A percentile compares a stretch with the other conserved stretches of the same genome.
These are phyloP conservation scores for Catharus bicknelli DNA, from an alignment of 2,113 vertebrate genomes.

Conservation along the genomic window DNA sequence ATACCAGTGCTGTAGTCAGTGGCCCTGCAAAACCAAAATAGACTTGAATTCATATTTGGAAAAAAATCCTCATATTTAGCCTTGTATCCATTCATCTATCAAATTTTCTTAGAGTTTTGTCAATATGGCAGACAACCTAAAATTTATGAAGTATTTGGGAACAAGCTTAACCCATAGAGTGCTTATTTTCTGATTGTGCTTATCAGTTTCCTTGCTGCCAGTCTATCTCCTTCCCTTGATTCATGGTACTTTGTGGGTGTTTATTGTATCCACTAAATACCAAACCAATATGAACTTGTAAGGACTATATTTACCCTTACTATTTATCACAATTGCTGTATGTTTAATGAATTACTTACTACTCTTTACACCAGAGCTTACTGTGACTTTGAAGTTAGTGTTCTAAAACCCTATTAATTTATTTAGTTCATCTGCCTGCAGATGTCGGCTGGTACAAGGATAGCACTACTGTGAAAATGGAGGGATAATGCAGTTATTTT, in stretches of 20 bases:
- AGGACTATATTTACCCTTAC: neutral
- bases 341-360: neutral
- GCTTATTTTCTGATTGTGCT: neutral
- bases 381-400: neutral
- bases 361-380: neutral
- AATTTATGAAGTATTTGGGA: neutral
- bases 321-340: neutral
- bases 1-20: neutral
- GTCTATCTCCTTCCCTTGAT: neutral
- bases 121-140: neutral
- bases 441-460: neutral
- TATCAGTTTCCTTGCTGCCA: neutral
- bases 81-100: neutral
- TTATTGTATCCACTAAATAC: neutral
- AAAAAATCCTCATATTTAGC: rapidly evolving
- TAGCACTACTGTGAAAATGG: neutral
- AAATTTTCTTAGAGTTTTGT: neutral
- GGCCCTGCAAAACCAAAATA: neutral
- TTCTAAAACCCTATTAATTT: neutral
- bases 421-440: neutral
- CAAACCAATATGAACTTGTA: neutral
- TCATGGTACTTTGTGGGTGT: neutral
- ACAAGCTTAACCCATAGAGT: neutral
- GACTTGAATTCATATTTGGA: neutral
- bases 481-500: neutral